Percentiles rank a stretch among this genome's conserved stretches.
These are phyloP conservation scores for Cyprinodon brontotheroides DNA, from an alignment of 2,113 vertebrate genomes.

Conservation along the genomic window DNA sequence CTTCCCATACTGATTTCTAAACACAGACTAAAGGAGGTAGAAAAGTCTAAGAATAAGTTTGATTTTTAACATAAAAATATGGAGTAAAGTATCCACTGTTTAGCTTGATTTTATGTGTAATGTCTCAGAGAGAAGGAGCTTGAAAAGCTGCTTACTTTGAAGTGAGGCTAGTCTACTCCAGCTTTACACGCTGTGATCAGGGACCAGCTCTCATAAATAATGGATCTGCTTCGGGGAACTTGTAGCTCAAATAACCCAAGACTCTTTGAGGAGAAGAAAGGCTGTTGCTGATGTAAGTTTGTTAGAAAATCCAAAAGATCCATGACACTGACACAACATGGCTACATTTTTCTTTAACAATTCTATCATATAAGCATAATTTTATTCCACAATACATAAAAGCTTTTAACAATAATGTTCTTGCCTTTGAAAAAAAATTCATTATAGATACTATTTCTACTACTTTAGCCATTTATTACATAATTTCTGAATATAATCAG, in stretches of 20 bases:
- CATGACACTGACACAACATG: background rate
- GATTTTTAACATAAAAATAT: conserved; percentile 14
- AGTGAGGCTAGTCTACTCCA: conserved; percentile 6
- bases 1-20: conserved; percentile 46
- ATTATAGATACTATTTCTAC: background rate
- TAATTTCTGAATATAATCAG: background rate
- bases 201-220: conserved; percentile 46
- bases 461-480: background rate
- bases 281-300: conserved; percentile 19
- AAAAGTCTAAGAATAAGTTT: conserved; percentile 11
- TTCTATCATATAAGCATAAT: background rate
- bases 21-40: background rate
- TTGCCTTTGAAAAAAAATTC: background rate
- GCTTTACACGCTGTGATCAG: background rate
- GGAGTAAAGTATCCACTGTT: background rate
- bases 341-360: background rate
- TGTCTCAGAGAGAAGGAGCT: background rate
- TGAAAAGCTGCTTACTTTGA: background rate
- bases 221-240: conserved; percentile 38
- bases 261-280: conserved; percentile 16
- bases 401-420: background rate
- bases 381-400: background rate
- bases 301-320: conserved; percentile 3
- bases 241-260: conserved; percentile 37
- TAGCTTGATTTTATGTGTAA: background rate